Percentiles rank a stretch among this genome's conserved stretches.
phyloP scores from a whole-genome alignment of 1,140 invertebrate species.

The Aleiodes sp. region DNA sequence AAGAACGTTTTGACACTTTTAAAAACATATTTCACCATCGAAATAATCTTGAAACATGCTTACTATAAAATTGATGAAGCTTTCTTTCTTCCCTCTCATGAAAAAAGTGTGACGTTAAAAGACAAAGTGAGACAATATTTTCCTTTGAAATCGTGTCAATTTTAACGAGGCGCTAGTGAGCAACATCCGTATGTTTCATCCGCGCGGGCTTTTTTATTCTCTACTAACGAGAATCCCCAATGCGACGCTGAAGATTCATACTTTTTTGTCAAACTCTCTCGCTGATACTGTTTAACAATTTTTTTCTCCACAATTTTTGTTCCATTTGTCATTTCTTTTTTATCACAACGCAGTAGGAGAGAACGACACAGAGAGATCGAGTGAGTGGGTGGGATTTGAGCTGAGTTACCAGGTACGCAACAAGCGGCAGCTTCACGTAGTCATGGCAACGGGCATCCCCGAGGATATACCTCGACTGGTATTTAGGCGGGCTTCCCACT shows the following conservation, averaged over 20 bases:
- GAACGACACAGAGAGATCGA: not conserved
- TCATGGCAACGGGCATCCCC: slow-evolving; percentile 38
- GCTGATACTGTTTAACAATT: no score
- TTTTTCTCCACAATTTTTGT: slow-evolving; percentile 4
- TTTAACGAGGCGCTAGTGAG: slow-evolving; percentile 26
- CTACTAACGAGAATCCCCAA: not conserved
- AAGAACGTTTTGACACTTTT: no score
- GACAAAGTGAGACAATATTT: no score
- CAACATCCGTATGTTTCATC: not conserved
- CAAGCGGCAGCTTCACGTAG: slow-evolving; percentile 37
- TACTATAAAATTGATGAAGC: no score
- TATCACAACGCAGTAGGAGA: not conserved
- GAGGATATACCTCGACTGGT: slow-evolving; percentile 24
- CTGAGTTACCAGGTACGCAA: slow-evolving; percentile 33
- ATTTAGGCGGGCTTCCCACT: slow-evolving; percentile 22
- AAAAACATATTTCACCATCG: no score
- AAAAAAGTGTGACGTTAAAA: no score
- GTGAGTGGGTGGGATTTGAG: slow-evolving; percentile 11
- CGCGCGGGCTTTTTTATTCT: slow-evolving; percentile 2
- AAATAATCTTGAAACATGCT: no score
- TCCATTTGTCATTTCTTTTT: slow-evolving; percentile 17
- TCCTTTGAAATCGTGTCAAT: slow-evolving; percentile 19
- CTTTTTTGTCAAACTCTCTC: no score
- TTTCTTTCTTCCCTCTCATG: no score
- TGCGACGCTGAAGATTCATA: not conserved